A percentile compares a stretch with the other conserved stretches of the same genome.
phyloP scores from a whole-genome alignment of 1,140 invertebrate genomes.

The Octopus sinensis region DNA sequence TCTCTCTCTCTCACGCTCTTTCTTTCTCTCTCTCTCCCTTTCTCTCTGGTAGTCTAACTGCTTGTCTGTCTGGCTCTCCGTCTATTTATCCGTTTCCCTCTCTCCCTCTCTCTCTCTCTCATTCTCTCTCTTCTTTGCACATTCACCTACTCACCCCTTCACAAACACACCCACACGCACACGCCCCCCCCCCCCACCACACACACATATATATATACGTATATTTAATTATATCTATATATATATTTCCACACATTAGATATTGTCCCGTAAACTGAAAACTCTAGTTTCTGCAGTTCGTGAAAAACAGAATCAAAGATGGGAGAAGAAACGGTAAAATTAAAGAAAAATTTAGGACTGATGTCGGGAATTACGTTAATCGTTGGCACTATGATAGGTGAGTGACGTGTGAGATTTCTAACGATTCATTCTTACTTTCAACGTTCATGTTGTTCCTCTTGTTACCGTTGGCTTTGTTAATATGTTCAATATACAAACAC shows the following conservation, averaged over 20 bases:
- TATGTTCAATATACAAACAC: too few species aligned
- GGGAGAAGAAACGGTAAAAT: slow-evolving; percentile 27
- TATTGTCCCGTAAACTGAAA: too few species aligned
- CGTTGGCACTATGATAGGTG: slow-evolving; percentile 61
- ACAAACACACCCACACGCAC: too few species aligned
- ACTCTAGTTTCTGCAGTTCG: too few species aligned
- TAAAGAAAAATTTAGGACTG: slow-evolving; percentile 46
- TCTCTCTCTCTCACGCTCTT: neutral
- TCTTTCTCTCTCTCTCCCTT: neutral
- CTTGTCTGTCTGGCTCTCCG: neutral
- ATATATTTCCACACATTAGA: too few species aligned
- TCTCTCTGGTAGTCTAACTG: neutral
- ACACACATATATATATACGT: too few species aligned
- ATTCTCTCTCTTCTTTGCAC: neutral
- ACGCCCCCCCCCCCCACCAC: too few species aligned
- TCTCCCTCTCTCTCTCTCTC: neutral
- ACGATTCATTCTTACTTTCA: neutral
- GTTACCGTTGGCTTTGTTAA: neutral
- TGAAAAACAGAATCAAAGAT: neutral
- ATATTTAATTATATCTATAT: too few species aligned
- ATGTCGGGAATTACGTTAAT: slow-evolving; percentile 50
- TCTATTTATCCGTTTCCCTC: neutral
- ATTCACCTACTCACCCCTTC: neutral
- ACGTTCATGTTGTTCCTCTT: neutral
- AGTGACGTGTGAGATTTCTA: neutral